Evolutionary conservation across 2,888 invertebrate species (phyloP), one percentile per base, ranked within the genome.

Genomic region (Dysmachus trigonus): DNA sequence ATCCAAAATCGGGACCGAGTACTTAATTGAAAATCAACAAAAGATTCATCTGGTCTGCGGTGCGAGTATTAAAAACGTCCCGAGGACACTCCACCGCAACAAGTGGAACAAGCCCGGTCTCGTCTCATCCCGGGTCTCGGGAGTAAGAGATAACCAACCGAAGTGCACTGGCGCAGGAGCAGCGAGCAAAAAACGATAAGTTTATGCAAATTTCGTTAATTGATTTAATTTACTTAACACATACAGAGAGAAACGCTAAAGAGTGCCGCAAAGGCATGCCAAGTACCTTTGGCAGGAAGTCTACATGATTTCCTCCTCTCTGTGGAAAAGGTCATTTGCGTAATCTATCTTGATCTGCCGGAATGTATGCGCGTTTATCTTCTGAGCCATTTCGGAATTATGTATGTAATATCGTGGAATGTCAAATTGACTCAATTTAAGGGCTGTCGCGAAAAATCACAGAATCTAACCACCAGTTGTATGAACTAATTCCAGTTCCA

Each of bases 191-290:
- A 33, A 76, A 76, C 33, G 35, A 47, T 47, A 82, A 62, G 38
- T 81, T 82, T 82, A 87, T 87, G 87, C 87, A 87, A 87, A 87
- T 87, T 87, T 85, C 62, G 62, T 84, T 87, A 85, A 87, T 87
- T 85, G 87, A 87, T 86, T 86, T 86, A 85, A 85, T 86, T 86
- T 82, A 86, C 73, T 73, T 71, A 85, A 85, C 74, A 76, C 76
- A 76, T 76, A 76, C 76, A 76, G 38, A 73, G 15, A 73, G 33
- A 41, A 22, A 33, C 33, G 73, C n/a, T 27, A 6, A n/a, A 15
- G 73, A 73, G 73, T 73, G 31, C 73, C 33, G 33, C 73, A 35
- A 73, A 33, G 27, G 33, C 31, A 81, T 53, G 18, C 62, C 35
- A 41, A 71, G 35, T 38, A 41, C 31, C 27, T n/a, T 77, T 7